A percentile compares a stretch with the other conserved stretches of the same genome.
Conservation (phyloP, 2,888 invertebrate genomes). For the Blastobasis lacticolella region DNA sequence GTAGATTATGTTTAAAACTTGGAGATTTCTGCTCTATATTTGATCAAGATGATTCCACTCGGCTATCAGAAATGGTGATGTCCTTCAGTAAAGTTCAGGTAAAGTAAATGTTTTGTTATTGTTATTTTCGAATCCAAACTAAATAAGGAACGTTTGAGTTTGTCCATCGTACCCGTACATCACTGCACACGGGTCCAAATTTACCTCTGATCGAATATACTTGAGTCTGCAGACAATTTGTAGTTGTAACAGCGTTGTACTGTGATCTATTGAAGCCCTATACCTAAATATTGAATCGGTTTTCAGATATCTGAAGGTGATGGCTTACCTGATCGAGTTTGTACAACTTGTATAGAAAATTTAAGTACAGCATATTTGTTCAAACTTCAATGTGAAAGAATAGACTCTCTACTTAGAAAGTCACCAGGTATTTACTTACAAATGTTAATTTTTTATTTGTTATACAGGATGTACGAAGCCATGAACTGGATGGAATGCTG, state of each 20-base stretch:
- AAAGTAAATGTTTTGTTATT: conserved; percentile 16
- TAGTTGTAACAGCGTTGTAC: too few species aligned
- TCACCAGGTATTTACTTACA: conserved; percentile 38
- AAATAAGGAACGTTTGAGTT: too few species aligned
- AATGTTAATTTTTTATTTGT: too few species aligned
- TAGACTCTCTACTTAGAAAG: conserved; percentile 44
- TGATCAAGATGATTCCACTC: conserved; percentile 63
- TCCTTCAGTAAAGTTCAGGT: conserved; percentile 58
- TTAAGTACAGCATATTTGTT: conserved; percentile 64
- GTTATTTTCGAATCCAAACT: too few species aligned
- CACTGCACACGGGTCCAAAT: too few species aligned
- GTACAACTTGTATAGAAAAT: conserved; percentile 61
- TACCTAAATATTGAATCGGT: not conserved
- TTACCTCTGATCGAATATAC: too few species aligned
- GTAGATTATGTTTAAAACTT: conserved; percentile 60
- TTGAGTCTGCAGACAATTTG: too few species aligned
- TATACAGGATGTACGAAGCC: too few species aligned
- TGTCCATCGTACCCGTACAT: too few species aligned
- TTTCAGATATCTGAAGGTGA: conserved; percentile 61
- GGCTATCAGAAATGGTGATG: conserved; percentile 67
- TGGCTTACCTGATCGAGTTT: conserved; percentile 60
- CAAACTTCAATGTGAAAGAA: conserved; percentile 62
- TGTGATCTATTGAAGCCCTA: too few species aligned
- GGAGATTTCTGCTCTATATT: conserved; percentile 68
- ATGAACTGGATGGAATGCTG: too few species aligned